These are phyloP conservation scores for Okapia johnstoni DNA, from an alignment of 2,113 vertebrate genomes.

Conservation along the genomic window DNA sequence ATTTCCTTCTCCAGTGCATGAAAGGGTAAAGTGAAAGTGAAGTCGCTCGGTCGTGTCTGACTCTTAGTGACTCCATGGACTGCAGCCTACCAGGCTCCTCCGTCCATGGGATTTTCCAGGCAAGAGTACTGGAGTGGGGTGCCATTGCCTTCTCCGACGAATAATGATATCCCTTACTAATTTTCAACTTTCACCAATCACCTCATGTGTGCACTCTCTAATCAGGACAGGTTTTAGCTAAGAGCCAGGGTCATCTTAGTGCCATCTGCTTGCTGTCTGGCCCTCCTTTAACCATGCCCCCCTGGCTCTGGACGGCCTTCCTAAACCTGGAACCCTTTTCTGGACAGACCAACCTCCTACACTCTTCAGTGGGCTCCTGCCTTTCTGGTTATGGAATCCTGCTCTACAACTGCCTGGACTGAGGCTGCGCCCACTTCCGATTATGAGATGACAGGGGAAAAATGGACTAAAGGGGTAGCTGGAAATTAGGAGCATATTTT, in stretches of 20 bases:
- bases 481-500: background rate
- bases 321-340: background rate
- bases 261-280: background rate
- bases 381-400: background rate
- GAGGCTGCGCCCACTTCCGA: background rate
- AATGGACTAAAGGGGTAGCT: background rate
- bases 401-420: background rate
- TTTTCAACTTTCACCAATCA: background rate
- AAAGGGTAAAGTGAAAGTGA: too few relatives aligned
- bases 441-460: background rate
- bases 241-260: background rate
- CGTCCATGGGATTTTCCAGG: too few relatives aligned
- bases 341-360: background rate
- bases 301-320: background rate
- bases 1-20: too few relatives aligned
- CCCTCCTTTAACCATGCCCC: background rate
- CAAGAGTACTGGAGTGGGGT: too few relatives aligned
- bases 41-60: too few relatives aligned
- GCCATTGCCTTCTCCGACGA: background rate
- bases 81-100: too few relatives aligned
- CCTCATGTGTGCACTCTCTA: background rate
- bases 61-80: too few relatives aligned
- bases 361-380: background rate
- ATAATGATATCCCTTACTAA: background rate
- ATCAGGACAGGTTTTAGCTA: background rate